These are phyloP conservation scores for Daubentonia madagascariensis DNA, from an alignment of 2,113 vertebrate genomes.

Conservation along the genomic window DNA sequence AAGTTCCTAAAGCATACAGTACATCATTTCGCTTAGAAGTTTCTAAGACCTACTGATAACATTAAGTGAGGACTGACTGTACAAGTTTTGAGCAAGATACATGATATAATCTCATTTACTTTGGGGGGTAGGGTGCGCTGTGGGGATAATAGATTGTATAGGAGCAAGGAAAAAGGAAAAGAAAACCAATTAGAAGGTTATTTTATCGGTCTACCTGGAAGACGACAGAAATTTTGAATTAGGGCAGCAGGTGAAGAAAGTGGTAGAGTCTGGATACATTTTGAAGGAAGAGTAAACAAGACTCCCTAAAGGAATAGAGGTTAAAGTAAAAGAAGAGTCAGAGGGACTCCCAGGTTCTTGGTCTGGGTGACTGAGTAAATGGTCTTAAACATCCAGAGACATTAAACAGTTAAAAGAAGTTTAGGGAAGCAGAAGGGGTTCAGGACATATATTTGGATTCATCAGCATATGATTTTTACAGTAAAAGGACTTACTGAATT, in stretches of 20 bases:
- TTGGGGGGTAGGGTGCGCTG: neutral
- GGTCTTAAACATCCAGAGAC: neutral
- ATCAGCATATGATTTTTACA: neutral
- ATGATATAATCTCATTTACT: neutral
- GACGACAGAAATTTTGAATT: neutral
- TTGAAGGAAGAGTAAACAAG: neutral
- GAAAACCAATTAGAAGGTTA: neutral
- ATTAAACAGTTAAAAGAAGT: neutral
- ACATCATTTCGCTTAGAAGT: neutral
- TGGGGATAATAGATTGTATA: neutral
- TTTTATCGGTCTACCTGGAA: neutral
- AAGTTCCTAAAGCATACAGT: neutral
- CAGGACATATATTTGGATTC: neutral
- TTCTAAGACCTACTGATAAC: neutral
- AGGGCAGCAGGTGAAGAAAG: neutral
- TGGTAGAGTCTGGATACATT: neutral
- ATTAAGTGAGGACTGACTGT: neutral
- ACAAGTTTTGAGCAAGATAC: neutral
- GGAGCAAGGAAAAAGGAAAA: neutral
- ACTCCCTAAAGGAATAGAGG: neutral
- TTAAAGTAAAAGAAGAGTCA: neutral
- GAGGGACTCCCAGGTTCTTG: neutral
- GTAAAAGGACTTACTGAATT: neutral
- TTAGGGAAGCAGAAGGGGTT: neutral
- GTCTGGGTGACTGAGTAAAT: neutral